Evolutionary conservation across 2,888 invertebrate species (phyloP).

Genomic region (Chromoteleia sp.): DNA sequence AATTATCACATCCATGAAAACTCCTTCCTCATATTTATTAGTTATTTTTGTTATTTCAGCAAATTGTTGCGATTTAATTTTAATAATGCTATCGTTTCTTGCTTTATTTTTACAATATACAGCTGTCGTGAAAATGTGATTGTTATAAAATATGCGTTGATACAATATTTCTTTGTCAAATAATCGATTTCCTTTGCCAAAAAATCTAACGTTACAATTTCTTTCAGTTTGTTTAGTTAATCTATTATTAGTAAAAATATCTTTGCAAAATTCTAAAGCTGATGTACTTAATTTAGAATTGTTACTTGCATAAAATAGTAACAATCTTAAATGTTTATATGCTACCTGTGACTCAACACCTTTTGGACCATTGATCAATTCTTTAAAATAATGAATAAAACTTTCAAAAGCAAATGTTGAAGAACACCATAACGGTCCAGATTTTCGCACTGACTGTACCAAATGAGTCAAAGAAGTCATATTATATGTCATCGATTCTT

Average conservation of each 20-base stretch:
- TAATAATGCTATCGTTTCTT: slow-evolving; percentile 7
- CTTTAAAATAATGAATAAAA: slow-evolving; percentile 43
- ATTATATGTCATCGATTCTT: slow-evolving; percentile 67
- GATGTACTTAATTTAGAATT: not conserved
- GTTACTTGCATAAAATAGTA: not conserved
- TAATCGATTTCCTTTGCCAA: not conserved
- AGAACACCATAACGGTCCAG: slow-evolving; percentile 63
- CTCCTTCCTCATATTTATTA: slow-evolving; percentile 4
- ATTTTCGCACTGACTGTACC: slow-evolving; percentile 52
- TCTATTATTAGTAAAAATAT: slow-evolving; percentile 7
- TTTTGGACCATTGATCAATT: slow-evolving; percentile 51
- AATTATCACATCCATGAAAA: slow-evolving; percentile 1
- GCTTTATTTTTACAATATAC: slow-evolving; percentile 13
- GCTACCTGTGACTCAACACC: slow-evolving; percentile 53
- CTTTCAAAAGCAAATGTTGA: slow-evolving; percentile 66
- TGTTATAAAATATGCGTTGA: slow-evolving; percentile 17
- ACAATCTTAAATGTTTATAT: slow-evolving; percentile 26
- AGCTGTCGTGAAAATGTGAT: slow-evolving; percentile 4
- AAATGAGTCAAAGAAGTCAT: slow-evolving; percentile 63
- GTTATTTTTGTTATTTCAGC: slow-evolving; percentile 12
- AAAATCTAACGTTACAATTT: slow-evolving; percentile 7
- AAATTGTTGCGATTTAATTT: slow-evolving; percentile 10
- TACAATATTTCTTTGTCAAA: not conserved
- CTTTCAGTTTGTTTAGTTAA: too few relatives aligned
- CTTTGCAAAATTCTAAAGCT: not conserved